phyloP scores from a whole-genome alignment of 2,113 vertebrate species.

The Sinosuthora webbiana region DNA sequence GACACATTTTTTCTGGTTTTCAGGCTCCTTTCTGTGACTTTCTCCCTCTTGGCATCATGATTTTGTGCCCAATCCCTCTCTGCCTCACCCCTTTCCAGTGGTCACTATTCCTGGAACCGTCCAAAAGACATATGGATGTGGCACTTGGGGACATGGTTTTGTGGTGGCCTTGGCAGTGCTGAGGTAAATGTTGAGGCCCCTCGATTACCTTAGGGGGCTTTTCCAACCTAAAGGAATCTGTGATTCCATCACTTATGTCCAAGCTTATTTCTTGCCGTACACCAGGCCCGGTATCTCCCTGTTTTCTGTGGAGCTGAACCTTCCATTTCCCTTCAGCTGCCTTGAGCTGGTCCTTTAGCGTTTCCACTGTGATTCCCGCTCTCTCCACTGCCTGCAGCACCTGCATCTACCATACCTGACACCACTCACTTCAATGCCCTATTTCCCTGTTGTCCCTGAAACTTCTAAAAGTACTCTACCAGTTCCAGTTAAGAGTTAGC shows the following conservation, averaged over 20 bases:
- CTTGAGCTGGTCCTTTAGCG: fast-evolving
- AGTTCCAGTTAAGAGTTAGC: background rate
- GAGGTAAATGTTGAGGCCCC: background rate
- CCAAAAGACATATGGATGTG: background rate
- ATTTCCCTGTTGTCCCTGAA: background rate
- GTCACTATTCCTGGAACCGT: background rate
- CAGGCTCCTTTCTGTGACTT: background rate
- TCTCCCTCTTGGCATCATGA: background rate
- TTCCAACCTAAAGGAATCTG: background rate
- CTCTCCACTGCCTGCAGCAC: background rate
- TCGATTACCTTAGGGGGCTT: fast-evolving
- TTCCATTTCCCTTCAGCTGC: background rate
- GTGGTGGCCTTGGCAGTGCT: background rate
- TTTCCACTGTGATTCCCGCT: fast-evolving
- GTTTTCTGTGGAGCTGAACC: background rate
- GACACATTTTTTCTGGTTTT: background rate
- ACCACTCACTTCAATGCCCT: background rate
- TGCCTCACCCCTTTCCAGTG: background rate
- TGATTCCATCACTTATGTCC: background rate
- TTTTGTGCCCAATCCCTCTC: background rate
- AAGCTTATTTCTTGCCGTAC: background rate
- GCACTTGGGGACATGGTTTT: background rate
- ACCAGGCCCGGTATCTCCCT: background rate
- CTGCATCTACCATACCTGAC: background rate
- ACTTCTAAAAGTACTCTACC: background rate